phyloP scores from a whole-genome alignment of 2,797 vertebrate genomes.

The Nannoperca australis region DNA sequence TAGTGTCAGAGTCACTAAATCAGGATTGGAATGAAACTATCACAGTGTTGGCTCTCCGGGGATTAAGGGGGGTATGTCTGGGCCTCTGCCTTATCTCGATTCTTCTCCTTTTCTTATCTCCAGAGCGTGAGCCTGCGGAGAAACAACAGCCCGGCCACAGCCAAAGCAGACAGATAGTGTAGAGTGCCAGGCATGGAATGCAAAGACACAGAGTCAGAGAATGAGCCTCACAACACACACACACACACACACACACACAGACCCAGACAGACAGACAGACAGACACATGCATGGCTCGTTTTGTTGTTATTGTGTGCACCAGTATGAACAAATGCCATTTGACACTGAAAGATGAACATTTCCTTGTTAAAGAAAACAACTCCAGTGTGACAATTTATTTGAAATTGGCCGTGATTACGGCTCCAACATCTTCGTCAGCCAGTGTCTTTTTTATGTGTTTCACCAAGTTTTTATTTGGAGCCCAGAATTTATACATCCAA shows the following conservation, averaged over 20 bases:
- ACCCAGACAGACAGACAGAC: too few species aligned
- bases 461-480: slow-evolving; percentile 42
- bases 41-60: slow-evolving; percentile 69
- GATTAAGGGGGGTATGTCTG: slow-evolving; percentile 70
- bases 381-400: slow-evolving; percentile 38
- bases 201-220: slow-evolving; percentile 61
- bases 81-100: slow-evolving; percentile 77
- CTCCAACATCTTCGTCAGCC: slow-evolving; percentile 38
- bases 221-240: slow-evolving; percentile 3
- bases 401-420: slow-evolving; percentile 25
- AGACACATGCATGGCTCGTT: slow-evolving; percentile 31
- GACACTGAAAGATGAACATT: slow-evolving; percentile 40
- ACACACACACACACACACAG: slow-evolving; percentile 8
- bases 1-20: slow-evolving; percentile 81
- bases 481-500: slow-evolving; percentile 47
- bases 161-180: slow-evolving; percentile 80
- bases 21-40: slow-evolving; percentile 79
- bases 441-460: slow-evolving; percentile 41
- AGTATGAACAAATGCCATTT: slow-evolving; percentile 42
- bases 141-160: slow-evolving; percentile 78
- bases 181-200: slow-evolving; percentile 80
- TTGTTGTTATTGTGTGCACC: slow-evolving; percentile 45
- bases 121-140: slow-evolving; percentile 79
- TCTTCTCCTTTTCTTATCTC: slow-evolving; percentile 81
- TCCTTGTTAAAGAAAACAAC: slow-evolving; percentile 32